Evolutionary conservation across 2,113 vertebrate genomes (phyloP).

Genomic region (Steatornis caripensis): DNA sequence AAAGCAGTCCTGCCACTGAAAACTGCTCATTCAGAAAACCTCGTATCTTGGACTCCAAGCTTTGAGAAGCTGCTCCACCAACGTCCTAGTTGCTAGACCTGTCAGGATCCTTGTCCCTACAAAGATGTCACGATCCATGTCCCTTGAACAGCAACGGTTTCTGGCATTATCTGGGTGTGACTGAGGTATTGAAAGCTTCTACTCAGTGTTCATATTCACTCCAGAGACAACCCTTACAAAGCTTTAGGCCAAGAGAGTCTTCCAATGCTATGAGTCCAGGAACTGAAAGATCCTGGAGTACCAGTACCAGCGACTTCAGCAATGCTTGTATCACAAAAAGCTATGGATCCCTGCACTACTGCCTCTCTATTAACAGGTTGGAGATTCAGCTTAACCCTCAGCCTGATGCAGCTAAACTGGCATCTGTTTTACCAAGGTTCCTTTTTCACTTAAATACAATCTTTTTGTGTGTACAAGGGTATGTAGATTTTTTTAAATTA

Average conservation of each 20-base stretch:
- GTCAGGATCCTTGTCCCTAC: not conserved
- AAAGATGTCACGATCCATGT: accelerated
- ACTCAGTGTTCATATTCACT: not conserved
- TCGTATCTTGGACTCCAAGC: accelerated
- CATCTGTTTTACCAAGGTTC: not conserved
- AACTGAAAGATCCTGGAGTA: not conserved
- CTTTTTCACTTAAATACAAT: not conserved
- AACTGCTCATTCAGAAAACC: not conserved
- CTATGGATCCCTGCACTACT: not conserved
- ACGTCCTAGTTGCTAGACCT: not conserved
- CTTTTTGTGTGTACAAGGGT: accelerated
- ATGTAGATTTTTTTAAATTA: not conserved
- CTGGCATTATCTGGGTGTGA: not conserved
- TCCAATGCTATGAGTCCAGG: not conserved
- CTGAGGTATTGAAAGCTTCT: not conserved
- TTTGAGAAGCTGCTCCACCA: not conserved
- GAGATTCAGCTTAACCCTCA: not conserved
- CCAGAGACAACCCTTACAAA: not conserved
- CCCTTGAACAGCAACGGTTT: not conserved
- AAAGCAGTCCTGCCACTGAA: not conserved
- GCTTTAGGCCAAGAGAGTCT: not conserved
- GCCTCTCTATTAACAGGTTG: not conserved
- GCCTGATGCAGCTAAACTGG: not conserved
- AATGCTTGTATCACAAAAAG: not conserved
- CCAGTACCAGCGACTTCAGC: not conserved